These are phyloP conservation scores for Zaprionus davidi DNA, from an alignment of 1,140 invertebrate genomes.

Conservation along the genomic window DNA sequence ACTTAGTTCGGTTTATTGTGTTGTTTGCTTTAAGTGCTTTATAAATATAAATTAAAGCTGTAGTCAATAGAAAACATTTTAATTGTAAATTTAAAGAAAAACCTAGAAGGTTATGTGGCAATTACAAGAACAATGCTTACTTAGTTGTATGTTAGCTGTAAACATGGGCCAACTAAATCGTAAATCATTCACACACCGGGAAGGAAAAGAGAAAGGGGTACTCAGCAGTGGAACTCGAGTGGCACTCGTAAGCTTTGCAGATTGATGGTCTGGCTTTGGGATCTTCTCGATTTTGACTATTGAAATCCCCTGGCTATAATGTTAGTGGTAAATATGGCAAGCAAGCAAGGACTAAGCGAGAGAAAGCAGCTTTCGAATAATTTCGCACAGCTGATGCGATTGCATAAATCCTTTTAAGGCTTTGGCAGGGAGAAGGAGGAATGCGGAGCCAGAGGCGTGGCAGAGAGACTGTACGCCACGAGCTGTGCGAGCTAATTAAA, in stretches of 20 bases:
- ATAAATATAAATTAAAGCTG: neutral
- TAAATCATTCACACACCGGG: neutral
- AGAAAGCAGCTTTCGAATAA: constrained; percentile 35
- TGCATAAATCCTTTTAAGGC: constrained; percentile 54
- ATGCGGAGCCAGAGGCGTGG: neutral
- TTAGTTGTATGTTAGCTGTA: too few relatives aligned
- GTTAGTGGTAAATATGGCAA: constrained; percentile 38
- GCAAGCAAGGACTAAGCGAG: constrained; percentile 8
- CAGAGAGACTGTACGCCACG: neutral
- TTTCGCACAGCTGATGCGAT: constrained; percentile 61
- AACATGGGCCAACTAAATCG: constrained; percentile 2
- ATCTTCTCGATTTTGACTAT: constrained; percentile 4
- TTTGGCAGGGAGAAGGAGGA: neutral
- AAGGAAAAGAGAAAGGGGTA: neutral
- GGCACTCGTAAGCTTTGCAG: neutral
- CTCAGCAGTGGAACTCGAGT: neutral
- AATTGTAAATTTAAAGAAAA: neutral
- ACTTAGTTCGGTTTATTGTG: neutral
- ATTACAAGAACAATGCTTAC: too few relatives aligned
- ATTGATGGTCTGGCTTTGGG: constrained; percentile 4
- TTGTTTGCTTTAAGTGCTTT: neutral
- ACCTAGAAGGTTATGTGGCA: neutral
- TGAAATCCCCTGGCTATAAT: constrained; percentile 8
- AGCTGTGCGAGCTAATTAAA: constrained; percentile 54
- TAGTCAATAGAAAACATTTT: neutral